Evolutionary conservation across 2,797 vertebrate genomes (phyloP).

Genomic region (Myotis myotis): DNA sequence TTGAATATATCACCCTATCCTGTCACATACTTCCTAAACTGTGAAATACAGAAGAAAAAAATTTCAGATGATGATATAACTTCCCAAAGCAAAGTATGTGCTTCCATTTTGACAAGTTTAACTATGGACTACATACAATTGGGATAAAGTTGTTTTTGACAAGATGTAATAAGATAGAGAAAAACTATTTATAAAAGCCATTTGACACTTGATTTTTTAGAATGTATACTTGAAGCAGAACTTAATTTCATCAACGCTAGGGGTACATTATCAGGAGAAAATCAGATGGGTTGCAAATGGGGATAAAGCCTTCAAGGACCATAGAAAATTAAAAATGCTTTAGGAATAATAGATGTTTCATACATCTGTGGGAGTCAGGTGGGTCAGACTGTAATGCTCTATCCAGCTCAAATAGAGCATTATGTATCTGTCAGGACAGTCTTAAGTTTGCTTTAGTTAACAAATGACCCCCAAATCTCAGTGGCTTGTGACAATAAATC

Average conservation of each 20-base stretch:
- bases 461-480: background rate
- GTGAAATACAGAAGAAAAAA: background rate
- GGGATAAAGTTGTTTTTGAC: background rate
- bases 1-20: background rate
- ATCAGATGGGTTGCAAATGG: background rate
- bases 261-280: background rate
- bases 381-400: background rate
- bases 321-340: background rate
- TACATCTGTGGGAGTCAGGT: background rate
- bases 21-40: background rate
- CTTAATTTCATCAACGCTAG: background rate
- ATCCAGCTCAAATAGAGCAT: background rate
- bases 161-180: background rate
- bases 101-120: slow-evolving; percentile 13
- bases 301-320: background rate
- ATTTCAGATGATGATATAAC: background rate
- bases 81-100: background rate
- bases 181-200: background rate
- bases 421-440: background rate
- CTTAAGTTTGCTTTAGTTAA: background rate
- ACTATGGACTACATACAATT: background rate
- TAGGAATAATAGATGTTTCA: background rate
- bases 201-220: slow-evolving; percentile 12
- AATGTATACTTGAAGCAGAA: slow-evolving; percentile 8
- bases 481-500: background rate